These are phyloP conservation scores for Rapana venosa DNA, from an alignment of 2,888 invertebrate genomes.

Conservation along the genomic window DNA sequence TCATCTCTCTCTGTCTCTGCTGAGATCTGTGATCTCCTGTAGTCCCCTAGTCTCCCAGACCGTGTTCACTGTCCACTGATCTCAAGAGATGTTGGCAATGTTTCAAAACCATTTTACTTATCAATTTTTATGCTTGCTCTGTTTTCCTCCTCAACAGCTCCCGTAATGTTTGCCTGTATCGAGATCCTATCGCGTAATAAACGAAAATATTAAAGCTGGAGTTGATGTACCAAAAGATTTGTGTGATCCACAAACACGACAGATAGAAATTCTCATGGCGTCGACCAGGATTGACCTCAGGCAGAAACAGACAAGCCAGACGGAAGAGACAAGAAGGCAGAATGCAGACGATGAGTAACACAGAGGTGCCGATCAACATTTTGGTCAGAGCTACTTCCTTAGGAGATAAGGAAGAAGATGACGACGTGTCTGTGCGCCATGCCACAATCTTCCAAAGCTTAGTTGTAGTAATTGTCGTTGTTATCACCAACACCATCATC, in stretches of 20 bases:
- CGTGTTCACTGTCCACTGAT: too few species aligned
- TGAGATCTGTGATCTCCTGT: too few species aligned
- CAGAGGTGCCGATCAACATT: constrained; percentile 7
- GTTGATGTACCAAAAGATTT: not conserved
- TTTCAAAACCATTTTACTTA: not conserved
- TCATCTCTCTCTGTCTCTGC: too few species aligned
- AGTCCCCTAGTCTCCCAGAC: too few species aligned
- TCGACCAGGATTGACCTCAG: not conserved
- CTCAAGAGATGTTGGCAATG: not conserved
- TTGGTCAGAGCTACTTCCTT: constrained; percentile 1
- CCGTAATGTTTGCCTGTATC: not conserved
- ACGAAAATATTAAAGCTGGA: constrained; percentile 3
- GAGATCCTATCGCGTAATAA: not conserved
- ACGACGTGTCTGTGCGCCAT: not conserved
- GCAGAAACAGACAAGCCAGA: not conserved
- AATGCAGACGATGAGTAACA: not conserved
- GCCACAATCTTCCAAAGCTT: not conserved
- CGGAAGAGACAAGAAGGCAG: not conserved
- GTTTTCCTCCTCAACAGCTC: not conserved
- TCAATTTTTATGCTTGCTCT: not conserved
- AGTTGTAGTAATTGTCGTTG: not conserved
- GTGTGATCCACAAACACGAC: not conserved
- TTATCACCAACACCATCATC: not conserved
- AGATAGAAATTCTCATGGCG: not conserved
- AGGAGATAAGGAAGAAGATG: not conserved